phyloP scores from a whole-genome alignment of 2,888 invertebrate species.

The Ferdinandea cuprea region DNA sequence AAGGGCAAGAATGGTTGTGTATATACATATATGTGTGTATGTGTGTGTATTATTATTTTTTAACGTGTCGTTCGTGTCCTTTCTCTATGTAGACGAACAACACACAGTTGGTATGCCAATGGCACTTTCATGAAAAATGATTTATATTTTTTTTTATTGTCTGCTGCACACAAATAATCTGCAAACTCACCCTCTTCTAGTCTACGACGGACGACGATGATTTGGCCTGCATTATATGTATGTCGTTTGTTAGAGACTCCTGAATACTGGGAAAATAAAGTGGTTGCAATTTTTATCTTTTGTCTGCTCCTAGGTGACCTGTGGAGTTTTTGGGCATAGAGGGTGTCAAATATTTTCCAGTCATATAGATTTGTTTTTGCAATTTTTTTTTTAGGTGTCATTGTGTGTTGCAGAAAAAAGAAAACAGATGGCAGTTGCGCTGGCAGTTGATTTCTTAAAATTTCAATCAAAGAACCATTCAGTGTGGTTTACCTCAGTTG shows the following conservation, averaged over 20 bases:
- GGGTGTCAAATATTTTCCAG: constrained; percentile 54
- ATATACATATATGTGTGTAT: constrained; percentile 24
- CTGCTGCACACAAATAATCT: constrained; percentile 55
- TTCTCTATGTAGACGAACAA: constrained; percentile 11
- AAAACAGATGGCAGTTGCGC: background rate
- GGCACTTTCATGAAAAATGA: constrained; percentile 63
- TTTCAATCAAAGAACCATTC: constrained; percentile 27
- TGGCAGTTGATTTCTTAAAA: background rate
- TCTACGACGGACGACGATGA: constrained; percentile 1
- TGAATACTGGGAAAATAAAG: background rate
- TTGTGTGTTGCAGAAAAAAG: constrained; percentile 7
- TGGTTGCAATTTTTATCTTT: constrained; percentile 17
- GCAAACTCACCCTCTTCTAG: constrained; percentile 26
- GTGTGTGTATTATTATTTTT: constrained; percentile 38
- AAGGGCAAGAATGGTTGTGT: constrained; percentile 43
- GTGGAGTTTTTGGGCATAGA: constrained; percentile 31
- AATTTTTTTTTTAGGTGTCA: constrained; percentile 39
- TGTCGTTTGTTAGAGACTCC: constrained; percentile 28
- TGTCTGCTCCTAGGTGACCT: constrained; percentile 35
- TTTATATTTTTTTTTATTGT: constrained; percentile 61
- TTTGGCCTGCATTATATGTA: constrained; percentile 30
- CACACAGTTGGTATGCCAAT: constrained; percentile 63
- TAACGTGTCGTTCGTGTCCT: constrained; percentile 22
- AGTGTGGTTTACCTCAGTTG: constrained; percentile 25
- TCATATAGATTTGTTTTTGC: constrained; percentile 25